phyloP scores from a whole-genome alignment of 1,140 invertebrate genomes.

The Bombus haemorrhoidalis region DNA sequence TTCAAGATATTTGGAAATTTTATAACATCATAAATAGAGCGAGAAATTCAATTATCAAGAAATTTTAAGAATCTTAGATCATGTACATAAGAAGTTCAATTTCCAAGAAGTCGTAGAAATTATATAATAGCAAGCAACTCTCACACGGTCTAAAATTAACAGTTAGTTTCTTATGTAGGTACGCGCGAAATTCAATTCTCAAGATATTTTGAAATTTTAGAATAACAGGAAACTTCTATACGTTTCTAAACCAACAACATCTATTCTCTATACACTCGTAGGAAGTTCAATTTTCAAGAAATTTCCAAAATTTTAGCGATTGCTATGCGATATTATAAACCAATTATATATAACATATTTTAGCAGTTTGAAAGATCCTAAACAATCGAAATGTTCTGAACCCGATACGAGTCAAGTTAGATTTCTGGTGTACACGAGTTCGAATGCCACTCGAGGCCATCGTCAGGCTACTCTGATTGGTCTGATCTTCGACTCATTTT shows the following conservation, averaged over 20 bases:
- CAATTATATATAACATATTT: not conserved
- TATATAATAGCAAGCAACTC: not conserved
- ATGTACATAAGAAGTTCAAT: not conserved
- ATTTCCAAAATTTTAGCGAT: not conserved
- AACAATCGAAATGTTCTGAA: not conserved
- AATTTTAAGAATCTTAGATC: not conserved
- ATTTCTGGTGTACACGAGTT: not conserved
- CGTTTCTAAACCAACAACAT: not conserved
- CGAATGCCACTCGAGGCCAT: slow-evolving; percentile 66
- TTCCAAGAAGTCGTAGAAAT: not conserved
- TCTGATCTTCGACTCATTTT: slow-evolving; percentile 82
- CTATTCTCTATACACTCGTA: not conserved
- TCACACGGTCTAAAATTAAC: not conserved
- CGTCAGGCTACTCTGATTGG: slow-evolving; percentile 73
- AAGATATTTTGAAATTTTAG: not conserved
- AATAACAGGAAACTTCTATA: too few relatives aligned
- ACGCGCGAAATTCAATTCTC: not conserved
- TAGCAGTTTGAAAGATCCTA: not conserved
- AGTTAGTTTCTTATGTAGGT: too few relatives aligned
- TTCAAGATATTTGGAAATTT: not conserved
- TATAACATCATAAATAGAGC: too few relatives aligned
- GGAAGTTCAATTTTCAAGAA: not conserved
- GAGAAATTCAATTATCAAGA: not conserved
- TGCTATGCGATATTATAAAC: not conserved
- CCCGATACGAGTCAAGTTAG: too few relatives aligned